Evolutionary conservation across 2,113 vertebrate genomes (phyloP).

Genomic region (Gymnarchus niloticus): DNA sequence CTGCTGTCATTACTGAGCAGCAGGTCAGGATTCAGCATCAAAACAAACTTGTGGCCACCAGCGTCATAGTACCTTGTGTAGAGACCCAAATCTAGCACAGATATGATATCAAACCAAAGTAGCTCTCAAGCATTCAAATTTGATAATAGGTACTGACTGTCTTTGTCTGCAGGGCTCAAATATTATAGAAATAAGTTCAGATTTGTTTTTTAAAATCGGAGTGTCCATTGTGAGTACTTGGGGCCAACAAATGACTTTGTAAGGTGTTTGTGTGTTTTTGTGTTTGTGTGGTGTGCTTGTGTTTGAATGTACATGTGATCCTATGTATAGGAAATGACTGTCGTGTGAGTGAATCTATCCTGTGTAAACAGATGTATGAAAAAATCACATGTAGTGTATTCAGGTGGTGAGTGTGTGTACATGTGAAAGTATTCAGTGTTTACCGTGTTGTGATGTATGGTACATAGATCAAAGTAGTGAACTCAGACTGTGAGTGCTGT

Average conservation of each 20-base stretch:
- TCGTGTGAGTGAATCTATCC: background rate
- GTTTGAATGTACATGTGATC: conserved; percentile 16
- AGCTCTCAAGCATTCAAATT: background rate
- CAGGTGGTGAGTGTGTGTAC: conserved; percentile 2
- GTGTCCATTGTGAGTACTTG: background rate
- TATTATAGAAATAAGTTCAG: background rate
- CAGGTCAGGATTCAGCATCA: too few relatives aligned
- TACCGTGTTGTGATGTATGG: background rate
- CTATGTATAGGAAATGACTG: conserved; percentile 15
- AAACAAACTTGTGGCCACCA: background rate
- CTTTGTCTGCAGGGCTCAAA: background rate
- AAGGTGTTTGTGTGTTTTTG: conserved; percentile 16
- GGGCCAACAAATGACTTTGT: background rate
- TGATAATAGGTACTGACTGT: background rate
- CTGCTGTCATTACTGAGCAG: too few relatives aligned
- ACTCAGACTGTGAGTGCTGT: background rate
- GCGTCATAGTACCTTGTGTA: background rate
- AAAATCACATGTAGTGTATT: background rate
- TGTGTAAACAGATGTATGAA: background rate
- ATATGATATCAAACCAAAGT: background rate
- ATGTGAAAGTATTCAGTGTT: background rate
- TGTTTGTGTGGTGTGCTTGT: conserved; percentile 22
- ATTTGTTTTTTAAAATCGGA: conserved; percentile 4
- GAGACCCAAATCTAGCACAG: background rate
- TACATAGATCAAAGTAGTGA: background rate